phyloP scores from a whole-genome alignment of 2,113 vertebrate species.

The Podarcis muralis region DNA sequence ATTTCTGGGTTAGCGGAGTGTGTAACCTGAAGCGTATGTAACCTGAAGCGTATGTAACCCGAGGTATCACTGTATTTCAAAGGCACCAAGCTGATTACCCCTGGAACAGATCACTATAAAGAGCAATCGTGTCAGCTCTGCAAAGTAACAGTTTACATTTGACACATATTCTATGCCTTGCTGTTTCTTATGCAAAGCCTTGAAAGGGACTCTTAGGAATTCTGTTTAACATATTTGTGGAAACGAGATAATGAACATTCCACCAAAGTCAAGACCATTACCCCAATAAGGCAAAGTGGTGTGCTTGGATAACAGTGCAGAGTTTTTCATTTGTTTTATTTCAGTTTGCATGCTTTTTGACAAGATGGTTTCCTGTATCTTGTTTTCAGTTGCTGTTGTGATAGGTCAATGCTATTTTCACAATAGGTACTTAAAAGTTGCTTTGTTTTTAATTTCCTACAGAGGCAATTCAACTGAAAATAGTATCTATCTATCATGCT shows the following conservation, averaged over 20 bases:
- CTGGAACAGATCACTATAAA: not conserved
- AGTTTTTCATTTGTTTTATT: not conserved
- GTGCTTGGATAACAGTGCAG: not conserved
- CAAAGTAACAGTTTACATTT: not conserved
- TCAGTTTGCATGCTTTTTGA: not conserved
- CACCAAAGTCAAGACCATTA: not conserved
- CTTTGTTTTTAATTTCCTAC: not conserved
- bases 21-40: no score
- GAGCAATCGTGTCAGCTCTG: not conserved
- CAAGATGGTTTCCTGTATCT: not conserved
- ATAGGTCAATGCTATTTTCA: not conserved
- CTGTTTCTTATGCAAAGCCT: not conserved
- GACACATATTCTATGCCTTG: not conserved
- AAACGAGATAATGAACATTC: not conserved
- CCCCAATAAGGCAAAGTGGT: not conserved
- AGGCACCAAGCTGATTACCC: not conserved
- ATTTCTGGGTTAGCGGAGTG: no score
- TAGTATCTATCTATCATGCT: not conserved
- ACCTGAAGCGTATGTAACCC: no score
- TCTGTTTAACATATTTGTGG: not conserved
- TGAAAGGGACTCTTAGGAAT: not conserved
- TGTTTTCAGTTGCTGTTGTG: not conserved
- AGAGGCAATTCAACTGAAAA: not conserved
- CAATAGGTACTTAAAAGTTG: not conserved
- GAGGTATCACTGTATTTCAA: no score